A percentile compares a stretch with the other conserved stretches of the same genome.
phyloP scores from a whole-genome alignment of 1,140 invertebrate genomes.

The Drosophila gunungcola region DNA sequence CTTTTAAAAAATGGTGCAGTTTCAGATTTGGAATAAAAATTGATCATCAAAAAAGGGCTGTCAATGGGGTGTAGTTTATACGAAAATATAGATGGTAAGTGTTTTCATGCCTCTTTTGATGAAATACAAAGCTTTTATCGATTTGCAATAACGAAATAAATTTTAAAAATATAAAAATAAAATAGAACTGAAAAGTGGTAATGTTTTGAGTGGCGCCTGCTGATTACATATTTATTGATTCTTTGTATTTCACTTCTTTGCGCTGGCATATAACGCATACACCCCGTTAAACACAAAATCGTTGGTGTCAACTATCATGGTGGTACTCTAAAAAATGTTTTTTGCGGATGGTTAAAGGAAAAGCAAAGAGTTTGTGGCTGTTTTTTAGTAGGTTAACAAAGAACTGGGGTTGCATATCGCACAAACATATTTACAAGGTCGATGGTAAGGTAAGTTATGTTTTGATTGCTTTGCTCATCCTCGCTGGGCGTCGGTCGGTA shows the following conservation, averaged over 20 bases:
- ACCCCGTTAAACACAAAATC: conserved; percentile 31
- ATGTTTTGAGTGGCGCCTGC: conserved; percentile 2
- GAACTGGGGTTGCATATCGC: conserved; percentile 74
- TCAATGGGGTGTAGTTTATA: conserved; percentile 8
- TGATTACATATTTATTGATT: not conserved
- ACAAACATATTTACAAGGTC: conserved; percentile 83
- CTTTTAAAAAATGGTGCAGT: conserved; percentile 55
- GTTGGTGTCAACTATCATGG: conserved; percentile 19
- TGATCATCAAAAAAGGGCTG: conserved; percentile 33
- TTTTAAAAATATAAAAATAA: conserved; percentile 1
- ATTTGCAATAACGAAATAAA: conserved; percentile 9
- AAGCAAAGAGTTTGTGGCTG: conserved; percentile 43
- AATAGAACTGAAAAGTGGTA: not conserved
- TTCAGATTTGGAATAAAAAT: conserved; percentile 36
- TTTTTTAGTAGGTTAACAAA: conserved; percentile 38
- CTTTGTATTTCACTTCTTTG: conserved; percentile 24
- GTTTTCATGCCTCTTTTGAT: conserved; percentile 30
- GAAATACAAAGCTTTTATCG: conserved; percentile 37
- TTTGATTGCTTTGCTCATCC: conserved; percentile 1
- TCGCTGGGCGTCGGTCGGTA: conserved; percentile 53
- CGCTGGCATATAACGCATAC: conserved; percentile 24
- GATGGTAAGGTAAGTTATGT: conserved; percentile 38
- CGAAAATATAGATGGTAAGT: conserved; percentile 14
- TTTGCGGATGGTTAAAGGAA: conserved; percentile 33
- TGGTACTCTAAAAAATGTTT: conserved; percentile 21